Evolutionary conservation across 1,140 invertebrate genomes (phyloP).

Genomic region (Zophobas morio): DNA sequence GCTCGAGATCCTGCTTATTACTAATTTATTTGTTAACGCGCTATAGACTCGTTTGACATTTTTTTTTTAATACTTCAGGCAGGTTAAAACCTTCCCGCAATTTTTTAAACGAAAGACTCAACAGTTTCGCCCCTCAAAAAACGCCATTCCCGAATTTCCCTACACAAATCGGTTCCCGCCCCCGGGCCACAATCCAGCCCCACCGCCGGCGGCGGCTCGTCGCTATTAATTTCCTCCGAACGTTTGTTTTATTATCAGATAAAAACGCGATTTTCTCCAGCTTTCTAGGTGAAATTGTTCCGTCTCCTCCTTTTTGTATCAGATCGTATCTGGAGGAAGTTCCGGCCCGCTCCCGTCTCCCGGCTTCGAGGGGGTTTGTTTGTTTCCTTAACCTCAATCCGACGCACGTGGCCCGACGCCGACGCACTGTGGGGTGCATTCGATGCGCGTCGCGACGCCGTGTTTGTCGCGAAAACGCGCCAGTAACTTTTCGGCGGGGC

Average conservation of each 20-base stretch:
- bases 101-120: no score
- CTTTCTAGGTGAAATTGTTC: conserved; percentile 29
- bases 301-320: conserved; percentile 24
- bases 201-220: conserved; percentile 14
- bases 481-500: conserved; percentile 40
- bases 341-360: conserved; percentile 27
- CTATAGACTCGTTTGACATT: no score
- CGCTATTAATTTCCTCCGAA: conserved; percentile 35
- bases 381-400: conserved; percentile 36
- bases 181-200: no score
- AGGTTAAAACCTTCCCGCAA: no score
- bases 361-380: neutral
- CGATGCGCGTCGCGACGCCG: conserved; percentile 21
- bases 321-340: conserved; percentile 8
- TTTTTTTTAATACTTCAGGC: no score
- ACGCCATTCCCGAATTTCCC: neutral
- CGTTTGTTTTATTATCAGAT: conserved; percentile 38
- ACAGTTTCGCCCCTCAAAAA: no score
- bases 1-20: no score
- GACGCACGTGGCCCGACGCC: conserved; percentile 40
- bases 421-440: conserved; percentile 21
- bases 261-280: conserved; percentile 24
- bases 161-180: no score
- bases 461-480: conserved; percentile 36
- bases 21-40: no score